Conservation (phyloP, 2,888 invertebrate species). For the Lamellibrachia columna region DNA sequence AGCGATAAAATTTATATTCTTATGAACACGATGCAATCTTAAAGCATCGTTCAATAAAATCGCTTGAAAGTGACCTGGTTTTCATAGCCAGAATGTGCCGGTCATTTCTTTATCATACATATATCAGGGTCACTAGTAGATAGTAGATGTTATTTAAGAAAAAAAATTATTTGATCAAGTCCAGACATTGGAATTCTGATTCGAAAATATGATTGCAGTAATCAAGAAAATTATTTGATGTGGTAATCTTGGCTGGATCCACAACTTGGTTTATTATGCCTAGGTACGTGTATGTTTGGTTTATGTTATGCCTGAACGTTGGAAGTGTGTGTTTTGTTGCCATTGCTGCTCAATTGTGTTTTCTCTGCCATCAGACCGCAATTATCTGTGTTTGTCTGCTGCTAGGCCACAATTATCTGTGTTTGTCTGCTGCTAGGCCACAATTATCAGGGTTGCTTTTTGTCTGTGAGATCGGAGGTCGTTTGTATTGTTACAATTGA, state of each 20-base stretch:
- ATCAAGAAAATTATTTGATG: background rate
- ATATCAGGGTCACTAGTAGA: background rate
- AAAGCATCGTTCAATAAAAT: background rate
- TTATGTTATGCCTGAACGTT: background rate
- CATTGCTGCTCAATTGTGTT: background rate
- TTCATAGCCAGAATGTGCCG: background rate
- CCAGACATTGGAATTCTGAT: background rate
- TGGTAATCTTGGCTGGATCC: background rate
- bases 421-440: background rate
- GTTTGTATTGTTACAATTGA: background rate
- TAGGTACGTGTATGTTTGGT: background rate
- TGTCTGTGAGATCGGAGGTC: background rate
- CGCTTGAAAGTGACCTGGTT: background rate
- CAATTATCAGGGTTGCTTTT: background rate
- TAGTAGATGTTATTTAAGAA: background rate
- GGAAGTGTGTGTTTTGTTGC: background rate
- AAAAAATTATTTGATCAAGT: background rate
- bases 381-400: background rate
- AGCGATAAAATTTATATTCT: no score
- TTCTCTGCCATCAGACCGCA: background rate
- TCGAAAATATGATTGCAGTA: background rate
- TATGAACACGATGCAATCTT: no score
- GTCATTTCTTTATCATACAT: background rate
- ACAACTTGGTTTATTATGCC: background rate
- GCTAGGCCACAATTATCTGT: background rate